phyloP scores from a whole-genome alignment of 1,140 invertebrate genomes.

The Caenorhabditis inopinata region DNA sequence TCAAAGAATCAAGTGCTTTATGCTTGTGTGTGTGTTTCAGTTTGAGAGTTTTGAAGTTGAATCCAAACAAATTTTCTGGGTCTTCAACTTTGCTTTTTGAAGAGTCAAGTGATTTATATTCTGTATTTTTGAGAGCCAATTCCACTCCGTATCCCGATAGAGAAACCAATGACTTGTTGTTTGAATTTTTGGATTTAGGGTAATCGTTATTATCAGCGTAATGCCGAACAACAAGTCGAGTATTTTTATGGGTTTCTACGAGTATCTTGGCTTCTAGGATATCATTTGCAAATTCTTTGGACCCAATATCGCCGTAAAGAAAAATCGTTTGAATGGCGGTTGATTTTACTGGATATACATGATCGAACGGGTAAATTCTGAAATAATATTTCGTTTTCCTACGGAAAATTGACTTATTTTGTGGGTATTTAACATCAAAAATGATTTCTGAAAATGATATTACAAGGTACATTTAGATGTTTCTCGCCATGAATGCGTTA shows the following conservation, averaged over 20 bases:
- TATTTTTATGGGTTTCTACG: neutral
- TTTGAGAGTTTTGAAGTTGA: neutral
- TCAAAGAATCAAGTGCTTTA: neutral
- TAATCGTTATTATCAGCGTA: no score
- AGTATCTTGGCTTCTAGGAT: neutral
- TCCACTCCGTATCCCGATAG: neutral
- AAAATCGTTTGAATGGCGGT: neutral
- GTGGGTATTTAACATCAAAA: no score
- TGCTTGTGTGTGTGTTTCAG: neutral
- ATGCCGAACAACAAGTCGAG: neutral
- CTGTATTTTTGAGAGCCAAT: neutral
- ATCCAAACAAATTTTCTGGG: neutral
- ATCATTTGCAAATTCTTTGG: neutral
- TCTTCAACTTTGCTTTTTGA: neutral
- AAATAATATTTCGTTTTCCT: no score
- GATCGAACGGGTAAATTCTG: conserved; percentile 1
- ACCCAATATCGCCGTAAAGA: neutral
- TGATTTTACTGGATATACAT: neutral
- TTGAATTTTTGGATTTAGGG: neutral
- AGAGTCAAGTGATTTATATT: neutral
- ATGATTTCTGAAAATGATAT: no score
- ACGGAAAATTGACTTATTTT: no score
- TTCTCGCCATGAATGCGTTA: no score
- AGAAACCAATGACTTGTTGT: neutral
- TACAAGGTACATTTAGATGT: no score